Base-by-base conservation (phyloP, 2,797 vertebrate species). In the Typhlichthys subterraneus region DNA sequence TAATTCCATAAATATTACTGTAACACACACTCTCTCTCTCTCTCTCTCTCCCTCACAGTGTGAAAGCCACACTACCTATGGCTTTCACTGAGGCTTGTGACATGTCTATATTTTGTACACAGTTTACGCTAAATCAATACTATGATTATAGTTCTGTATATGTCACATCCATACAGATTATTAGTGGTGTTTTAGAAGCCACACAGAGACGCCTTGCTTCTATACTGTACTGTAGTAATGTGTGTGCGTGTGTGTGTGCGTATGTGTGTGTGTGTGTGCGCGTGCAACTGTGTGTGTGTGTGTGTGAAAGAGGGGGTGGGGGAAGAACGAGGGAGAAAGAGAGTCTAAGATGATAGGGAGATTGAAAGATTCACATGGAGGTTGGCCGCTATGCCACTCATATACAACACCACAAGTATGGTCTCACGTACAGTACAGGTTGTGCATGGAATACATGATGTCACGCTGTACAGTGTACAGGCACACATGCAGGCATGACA, bases 161-260 rank as follows among this genome's bases (percentile, higher is more conserved):
- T 74, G 68, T 63, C 65, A 67, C 73, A 81, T 77, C 72, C 64
- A 83, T 80, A 23, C 1, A 13, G 66, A 53, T 70, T 71, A 74
- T 86, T 72, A 77, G 72, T 31, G 63, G 65, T 57, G 45, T 63
- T 49, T 48, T 33, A 38, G 12, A n/a, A 61, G 38, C 38, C 38
- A 42, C 5, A 9, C 9, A 42, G 38, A 42, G 38, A 8, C 8
- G 38, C 38, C 38, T 42, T 42, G 38, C 9, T 42, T 42, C 38
- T 42, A 9, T 42, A 42, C 38, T 38, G 38, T 9, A 38, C 38
- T 42, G 8, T 42, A 42, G 38, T 42, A 42, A 2, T 42, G 12
- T 48, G 13, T 48, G 47, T 48, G 47, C n/a, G 47, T n/a, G 8
- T 53, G 52, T 53, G 52, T 23, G 52, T 53, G 52, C 29, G 52